Evolutionary conservation across 1,140 invertebrate species (phyloP).

Genomic region (Alviniconcha marisindica): DNA sequence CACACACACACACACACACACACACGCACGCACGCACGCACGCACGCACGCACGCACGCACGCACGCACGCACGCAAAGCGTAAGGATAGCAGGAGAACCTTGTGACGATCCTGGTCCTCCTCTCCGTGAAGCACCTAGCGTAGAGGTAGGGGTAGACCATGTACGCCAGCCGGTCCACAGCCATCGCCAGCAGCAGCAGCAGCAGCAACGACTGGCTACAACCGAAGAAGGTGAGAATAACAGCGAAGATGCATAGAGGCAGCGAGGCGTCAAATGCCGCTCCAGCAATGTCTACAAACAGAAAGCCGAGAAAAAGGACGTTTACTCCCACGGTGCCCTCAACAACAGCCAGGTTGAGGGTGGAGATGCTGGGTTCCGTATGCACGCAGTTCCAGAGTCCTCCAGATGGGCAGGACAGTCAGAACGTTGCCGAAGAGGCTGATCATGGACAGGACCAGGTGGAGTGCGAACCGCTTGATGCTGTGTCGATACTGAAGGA

Average conservation of each 20-base stretch:
- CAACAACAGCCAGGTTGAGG: slow-evolving; percentile 92
- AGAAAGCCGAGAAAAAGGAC: background rate
- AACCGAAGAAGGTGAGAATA: background rate
- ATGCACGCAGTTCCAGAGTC: slow-evolving; percentile 86
- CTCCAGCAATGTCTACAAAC: background rate
- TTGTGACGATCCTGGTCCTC: background rate
- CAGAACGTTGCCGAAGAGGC: slow-evolving; percentile 85
- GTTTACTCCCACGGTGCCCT: slow-evolving; percentile 81
- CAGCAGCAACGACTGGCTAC: background rate
- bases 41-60: slow-evolving; percentile 13
- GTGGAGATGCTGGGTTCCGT: slow-evolving; percentile 96
- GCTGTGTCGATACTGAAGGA: too few species aligned
- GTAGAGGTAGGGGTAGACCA: slow-evolving; percentile 30
- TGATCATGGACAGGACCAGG: slow-evolving; percentile 29
- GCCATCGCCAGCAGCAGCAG: slow-evolving; percentile 32
- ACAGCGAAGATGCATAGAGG: slow-evolving; percentile 16
- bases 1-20: too few species aligned
- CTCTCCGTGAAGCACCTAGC: background rate
- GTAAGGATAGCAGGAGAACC: too few species aligned
- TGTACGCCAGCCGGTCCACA: slow-evolving; percentile 18
- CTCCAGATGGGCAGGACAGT: slow-evolving; percentile 90
- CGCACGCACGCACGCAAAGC: slow-evolving; percentile 11
- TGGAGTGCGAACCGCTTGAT: too few species aligned
- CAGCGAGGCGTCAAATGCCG: background rate
- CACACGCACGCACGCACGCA: background rate